These are phyloP conservation scores for Cyclopterus lumpus DNA, from an alignment of 2,797 vertebrate species.

Conservation along the genomic window DNA sequence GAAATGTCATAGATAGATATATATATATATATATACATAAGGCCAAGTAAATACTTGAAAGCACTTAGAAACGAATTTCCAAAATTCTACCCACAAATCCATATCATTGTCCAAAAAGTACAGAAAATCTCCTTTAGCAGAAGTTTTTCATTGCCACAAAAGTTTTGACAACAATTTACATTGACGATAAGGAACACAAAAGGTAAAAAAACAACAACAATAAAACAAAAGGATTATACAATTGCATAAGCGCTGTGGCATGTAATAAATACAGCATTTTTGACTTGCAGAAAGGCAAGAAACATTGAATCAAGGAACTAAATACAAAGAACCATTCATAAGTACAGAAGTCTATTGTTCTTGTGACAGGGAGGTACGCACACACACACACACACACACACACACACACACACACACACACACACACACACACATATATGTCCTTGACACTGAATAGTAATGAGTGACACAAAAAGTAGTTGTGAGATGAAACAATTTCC, in stretches of 20 bases:
- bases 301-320: slow-evolving; percentile 84
- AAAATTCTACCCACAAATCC: slow-evolving; percentile 93
- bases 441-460: slow-evolving; percentile 78
- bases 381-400: slow-evolving; percentile 52
- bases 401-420: slow-evolving; percentile 45
- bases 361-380: slow-evolving; percentile 60
- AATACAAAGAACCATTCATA: slow-evolving; percentile 84
- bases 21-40: slow-evolving; percentile 92
- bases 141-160: slow-evolving; percentile 85
- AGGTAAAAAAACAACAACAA: slow-evolving; percentile 61
- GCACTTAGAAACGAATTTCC: slow-evolving; percentile 93
- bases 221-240: slow-evolving; percentile 82
- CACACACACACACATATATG: slow-evolving; percentile 44
- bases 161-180: slow-evolving; percentile 88
- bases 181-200: slow-evolving; percentile 81
- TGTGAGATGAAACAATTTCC: slow-evolving; percentile 59
- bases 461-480: slow-evolving; percentile 79
- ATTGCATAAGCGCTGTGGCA: slow-evolving; percentile 91
- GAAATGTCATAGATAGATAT: slow-evolving; percentile 89
- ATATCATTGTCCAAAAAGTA: slow-evolving; percentile 90
- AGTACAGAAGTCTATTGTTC: slow-evolving; percentile 84
- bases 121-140: slow-evolving; percentile 82
- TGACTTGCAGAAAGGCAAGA: slow-evolving; percentile 90
- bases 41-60: slow-evolving; percentile 93
- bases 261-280: slow-evolving; percentile 91